Evolutionary conservation across 2,797 vertebrate genomes (phyloP).

Genomic region (Sylvilagus floridanus): DNA sequence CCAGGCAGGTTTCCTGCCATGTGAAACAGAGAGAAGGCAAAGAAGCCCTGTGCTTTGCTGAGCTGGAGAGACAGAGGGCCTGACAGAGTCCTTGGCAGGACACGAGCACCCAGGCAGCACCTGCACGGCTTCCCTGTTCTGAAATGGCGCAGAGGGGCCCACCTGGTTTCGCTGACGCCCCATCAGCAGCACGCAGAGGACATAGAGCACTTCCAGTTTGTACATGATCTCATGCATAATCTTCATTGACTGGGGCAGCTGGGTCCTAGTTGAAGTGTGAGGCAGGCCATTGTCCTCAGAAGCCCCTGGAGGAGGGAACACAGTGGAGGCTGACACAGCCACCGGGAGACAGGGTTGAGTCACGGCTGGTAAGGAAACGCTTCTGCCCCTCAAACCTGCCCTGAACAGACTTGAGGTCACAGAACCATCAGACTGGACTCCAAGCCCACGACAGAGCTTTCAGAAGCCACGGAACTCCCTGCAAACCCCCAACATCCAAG

Average conservation of each 20-base stretch:
- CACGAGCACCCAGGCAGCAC: not conserved
- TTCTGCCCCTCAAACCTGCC: not conserved
- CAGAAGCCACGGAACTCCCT: not conserved
- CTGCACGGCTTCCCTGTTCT: not conserved
- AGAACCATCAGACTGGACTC: not conserved
- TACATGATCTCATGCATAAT: slow-evolving; percentile 99
- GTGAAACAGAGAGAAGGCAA: not conserved
- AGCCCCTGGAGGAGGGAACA: slow-evolving; percentile 90
- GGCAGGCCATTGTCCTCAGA: slow-evolving; percentile 96
- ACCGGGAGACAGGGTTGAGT: slow-evolving; percentile 54
- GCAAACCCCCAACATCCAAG: not conserved
- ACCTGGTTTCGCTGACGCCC: slow-evolving; percentile 99
- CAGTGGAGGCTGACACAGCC: slow-evolving; percentile 76
- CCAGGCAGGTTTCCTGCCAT: not conserved
- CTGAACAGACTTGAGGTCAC: slow-evolving; percentile 8
- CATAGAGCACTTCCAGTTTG: slow-evolving; percentile 98
- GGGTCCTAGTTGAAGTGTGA: slow-evolving; percentile 93
- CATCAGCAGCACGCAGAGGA: slow-evolving; percentile 98
- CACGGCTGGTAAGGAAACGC: not conserved
- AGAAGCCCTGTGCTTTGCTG: fast-evolving
- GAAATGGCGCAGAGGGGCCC: not conserved
- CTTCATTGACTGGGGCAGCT: slow-evolving; percentile 98
- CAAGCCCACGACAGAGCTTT: not conserved
- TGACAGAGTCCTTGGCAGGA: not conserved
- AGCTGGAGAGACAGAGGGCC: not conserved